Conservation (phyloP, 30 jellyfish, hydroid and myxozoan genomes). For the Hydractinia echinata region DNA sequence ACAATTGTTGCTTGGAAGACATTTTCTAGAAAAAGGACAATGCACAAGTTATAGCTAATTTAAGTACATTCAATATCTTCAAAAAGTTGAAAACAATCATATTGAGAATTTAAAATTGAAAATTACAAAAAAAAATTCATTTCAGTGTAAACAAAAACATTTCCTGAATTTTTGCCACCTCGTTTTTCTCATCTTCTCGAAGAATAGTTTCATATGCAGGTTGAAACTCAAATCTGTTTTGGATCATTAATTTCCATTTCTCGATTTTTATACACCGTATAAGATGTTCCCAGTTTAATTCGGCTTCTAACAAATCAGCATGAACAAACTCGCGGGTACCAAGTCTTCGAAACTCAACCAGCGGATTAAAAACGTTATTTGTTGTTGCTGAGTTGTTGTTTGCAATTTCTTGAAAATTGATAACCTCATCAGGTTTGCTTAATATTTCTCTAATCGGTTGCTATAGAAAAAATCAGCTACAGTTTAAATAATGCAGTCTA, state of each 20-base stretch:
- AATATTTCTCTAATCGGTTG: not conserved
- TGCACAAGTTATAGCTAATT: too few relatives aligned
- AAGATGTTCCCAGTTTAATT: conserved; percentile 12
- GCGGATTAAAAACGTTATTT: conserved; percentile 7
- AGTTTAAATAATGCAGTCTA: too few relatives aligned
- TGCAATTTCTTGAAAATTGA: too few relatives aligned
- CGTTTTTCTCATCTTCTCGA: conserved; percentile 11
- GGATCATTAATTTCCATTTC: conserved; percentile 19
- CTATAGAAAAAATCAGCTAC: not conserved
- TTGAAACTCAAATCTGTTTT: conserved; percentile 32
- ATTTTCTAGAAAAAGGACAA: too few relatives aligned
- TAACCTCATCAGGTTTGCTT: too few relatives aligned
- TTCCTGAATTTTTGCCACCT: not conserved
- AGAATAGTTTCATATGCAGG: not conserved
- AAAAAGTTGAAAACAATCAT: too few relatives aligned
- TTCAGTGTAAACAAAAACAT: not conserved
- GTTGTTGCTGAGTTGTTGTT: too few relatives aligned
- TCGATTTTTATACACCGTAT: conserved; percentile 1
- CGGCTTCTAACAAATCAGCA: conserved; percentile 9
- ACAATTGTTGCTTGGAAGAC: too few relatives aligned
- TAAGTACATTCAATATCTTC: too few relatives aligned
- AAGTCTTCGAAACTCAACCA: not conserved
- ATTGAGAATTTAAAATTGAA: too few relatives aligned
- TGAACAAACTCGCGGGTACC: conserved; percentile 4
- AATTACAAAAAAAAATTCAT: too few relatives aligned